Evolutionary conservation across 2,888 invertebrate species (phyloP).

Genomic region (Eristalis tenax): DNA sequence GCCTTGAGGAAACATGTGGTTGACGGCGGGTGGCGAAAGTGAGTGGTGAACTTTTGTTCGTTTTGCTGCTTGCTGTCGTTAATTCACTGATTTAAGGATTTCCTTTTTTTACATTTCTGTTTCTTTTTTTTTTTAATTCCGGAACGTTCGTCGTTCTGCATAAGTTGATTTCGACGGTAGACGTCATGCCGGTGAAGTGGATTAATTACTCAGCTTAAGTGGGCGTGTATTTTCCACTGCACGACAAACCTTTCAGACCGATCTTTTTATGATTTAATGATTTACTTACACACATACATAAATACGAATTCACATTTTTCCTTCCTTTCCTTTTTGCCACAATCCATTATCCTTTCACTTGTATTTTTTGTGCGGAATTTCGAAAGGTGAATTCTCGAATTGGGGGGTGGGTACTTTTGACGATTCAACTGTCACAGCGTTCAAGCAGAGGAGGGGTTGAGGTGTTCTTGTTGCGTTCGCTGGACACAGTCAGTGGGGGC

Average conservation of each 20-base stretch:
- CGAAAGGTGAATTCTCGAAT: no score
- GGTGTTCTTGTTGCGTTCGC: no score
- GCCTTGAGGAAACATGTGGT: not conserved
- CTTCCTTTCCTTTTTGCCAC: not conserved
- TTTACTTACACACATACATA: constrained; percentile 11
- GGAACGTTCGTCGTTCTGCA: constrained; percentile 39
- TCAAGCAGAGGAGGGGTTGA: no score
- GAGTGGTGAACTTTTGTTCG: constrained; percentile 27
- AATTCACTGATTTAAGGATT: constrained; percentile 59
- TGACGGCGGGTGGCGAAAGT: constrained; percentile 33
- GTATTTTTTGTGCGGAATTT: not conserved
- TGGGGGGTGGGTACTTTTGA: no score
- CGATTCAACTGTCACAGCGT: no score
- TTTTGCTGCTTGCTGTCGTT: constrained; percentile 39
- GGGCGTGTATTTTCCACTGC: constrained; percentile 63
- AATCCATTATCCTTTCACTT: not conserved
- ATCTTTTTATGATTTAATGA: constrained; percentile 58
- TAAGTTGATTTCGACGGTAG: constrained; percentile 51
- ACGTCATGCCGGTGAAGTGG: constrained; percentile 65
- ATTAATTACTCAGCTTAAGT: constrained; percentile 71
- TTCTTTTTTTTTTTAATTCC: not conserved
- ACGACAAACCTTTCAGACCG: constrained; percentile 50
- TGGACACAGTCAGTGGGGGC: not conserved
- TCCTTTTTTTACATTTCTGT: constrained; percentile 12
- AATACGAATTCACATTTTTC: not conserved